Evolutionary conservation across 2,888 invertebrate species (phyloP).

Genomic region (Torymus aiolomorphi): DNA sequence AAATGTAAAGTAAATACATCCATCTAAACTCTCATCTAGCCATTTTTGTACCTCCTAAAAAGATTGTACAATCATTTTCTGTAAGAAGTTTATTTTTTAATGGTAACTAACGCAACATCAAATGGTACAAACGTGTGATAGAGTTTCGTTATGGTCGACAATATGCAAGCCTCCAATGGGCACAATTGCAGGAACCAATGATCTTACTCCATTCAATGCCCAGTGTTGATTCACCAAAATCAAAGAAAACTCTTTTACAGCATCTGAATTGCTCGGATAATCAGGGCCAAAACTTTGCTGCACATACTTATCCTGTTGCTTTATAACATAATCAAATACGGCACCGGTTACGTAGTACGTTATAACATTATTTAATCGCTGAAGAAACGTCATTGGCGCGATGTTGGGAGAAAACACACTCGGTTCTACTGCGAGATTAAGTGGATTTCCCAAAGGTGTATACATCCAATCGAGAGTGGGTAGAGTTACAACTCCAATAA

Average conservation of each 20-base stretch:
- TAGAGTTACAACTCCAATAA: conserved; percentile 4
- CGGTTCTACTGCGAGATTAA: conserved; percentile 4
- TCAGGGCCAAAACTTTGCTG: conserved; percentile 62
- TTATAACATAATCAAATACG: not conserved
- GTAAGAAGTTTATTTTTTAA: no score
- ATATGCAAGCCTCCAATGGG: conserved; percentile 78
- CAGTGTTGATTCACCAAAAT: conserved; percentile 78
- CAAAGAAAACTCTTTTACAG: conserved; percentile 68
- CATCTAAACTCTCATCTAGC: no score
- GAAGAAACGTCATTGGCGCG: conserved; percentile 8
- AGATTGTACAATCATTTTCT: no score
- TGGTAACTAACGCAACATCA: no score
- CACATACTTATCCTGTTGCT: conserved; percentile 57
- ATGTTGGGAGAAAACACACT: not conserved
- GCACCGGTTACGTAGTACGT: not conserved
- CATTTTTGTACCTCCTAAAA: no score
- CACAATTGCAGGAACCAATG: conserved; percentile 76
- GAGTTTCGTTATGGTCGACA: conserved; percentile 44
- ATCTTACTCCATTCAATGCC: conserved; percentile 76
- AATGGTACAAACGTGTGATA: conserved; percentile 34
- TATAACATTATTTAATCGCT: conserved; percentile 26
- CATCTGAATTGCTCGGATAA: conserved; percentile 54
- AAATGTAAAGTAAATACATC: no score
- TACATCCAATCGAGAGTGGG: conserved; percentile 11
- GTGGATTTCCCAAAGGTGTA: not conserved